These are phyloP conservation scores for Euclidia mi DNA, from an alignment of 2,888 invertebrate species.

Conservation along the genomic window DNA sequence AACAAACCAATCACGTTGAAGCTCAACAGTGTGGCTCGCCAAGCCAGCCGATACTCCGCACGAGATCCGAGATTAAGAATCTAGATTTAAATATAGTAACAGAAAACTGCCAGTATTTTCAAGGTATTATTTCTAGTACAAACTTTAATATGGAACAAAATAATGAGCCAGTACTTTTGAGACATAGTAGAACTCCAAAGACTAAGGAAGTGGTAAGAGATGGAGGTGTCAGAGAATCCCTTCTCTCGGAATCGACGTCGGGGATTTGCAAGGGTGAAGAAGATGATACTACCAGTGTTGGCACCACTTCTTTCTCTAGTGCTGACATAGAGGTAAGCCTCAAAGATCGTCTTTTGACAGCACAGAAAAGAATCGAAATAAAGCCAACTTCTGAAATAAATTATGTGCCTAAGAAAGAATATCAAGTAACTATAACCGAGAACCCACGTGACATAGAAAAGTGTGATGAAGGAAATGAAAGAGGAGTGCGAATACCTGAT, in stretches of 20 bases:
- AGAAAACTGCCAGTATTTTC: constrained; percentile 77
- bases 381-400: constrained; percentile 37
- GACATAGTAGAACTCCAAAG: constrained; percentile 75
- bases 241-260: constrained; percentile 85
- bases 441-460: constrained; percentile 59
- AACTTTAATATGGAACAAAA: constrained; percentile 74
- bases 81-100: constrained; percentile 69
- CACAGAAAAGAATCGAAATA: constrained; percentile 59
- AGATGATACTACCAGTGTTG: constrained; percentile 75
- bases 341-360: constrained; percentile 58
- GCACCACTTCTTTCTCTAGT: constrained; percentile 77
- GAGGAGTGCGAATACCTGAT: constrained; percentile 92
- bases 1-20: constrained; percentile 87
- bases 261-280: constrained; percentile 86
- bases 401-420: constrained; percentile 37
- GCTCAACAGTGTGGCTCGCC: constrained; percentile 86
- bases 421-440: constrained; percentile 61
- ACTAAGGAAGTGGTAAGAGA: constrained; percentile 64
- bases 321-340: constrained; percentile 76
- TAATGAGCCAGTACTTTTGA: constrained; percentile 70
- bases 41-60: constrained; percentile 86
- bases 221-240: constrained; percentile 73
- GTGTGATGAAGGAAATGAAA: constrained; percentile 37
- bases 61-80: constrained; percentile 91
- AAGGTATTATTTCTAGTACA: constrained; percentile 70